These are phyloP conservation scores for Caretta caretta DNA, from an alignment of 2,113 vertebrate genomes.

Conservation along the genomic window DNA sequence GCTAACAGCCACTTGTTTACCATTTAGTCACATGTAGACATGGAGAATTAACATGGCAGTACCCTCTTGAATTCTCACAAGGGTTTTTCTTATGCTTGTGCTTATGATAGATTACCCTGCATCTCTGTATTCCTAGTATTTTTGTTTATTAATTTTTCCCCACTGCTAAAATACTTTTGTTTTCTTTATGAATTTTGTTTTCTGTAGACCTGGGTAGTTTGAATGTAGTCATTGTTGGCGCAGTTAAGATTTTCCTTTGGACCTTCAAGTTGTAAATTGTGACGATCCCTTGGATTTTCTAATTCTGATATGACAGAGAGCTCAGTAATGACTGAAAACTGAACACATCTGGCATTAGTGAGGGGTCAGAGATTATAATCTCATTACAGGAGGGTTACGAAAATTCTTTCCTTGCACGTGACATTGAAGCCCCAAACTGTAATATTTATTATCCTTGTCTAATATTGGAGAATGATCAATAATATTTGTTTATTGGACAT, in stretches of 20 bases:
- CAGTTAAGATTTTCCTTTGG: background rate
- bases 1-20: background rate
- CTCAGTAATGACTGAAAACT: conserved; percentile 15
- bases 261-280: background rate
- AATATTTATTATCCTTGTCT: conserved; percentile 63
- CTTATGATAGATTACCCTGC: background rate
- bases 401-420: conserved; percentile 7
- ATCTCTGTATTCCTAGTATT: background rate
- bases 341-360: conserved; percentile 17
- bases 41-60: background rate
- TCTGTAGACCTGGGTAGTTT: background rate
- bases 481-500: conserved; percentile 54
- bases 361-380: conserved; percentile 43
- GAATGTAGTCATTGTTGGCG: background rate
- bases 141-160: background rate
- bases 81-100: background rate
- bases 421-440: conserved; percentile 17
- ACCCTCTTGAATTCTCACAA: background rate
- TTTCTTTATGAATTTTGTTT: background rate
- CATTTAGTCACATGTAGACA: background rate
- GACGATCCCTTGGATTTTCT: conserved; percentile 30
- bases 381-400: conserved; percentile 50
- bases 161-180: background rate
- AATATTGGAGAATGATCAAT: conserved; percentile 50
- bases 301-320: conserved; percentile 25